Base-by-base conservation (phyloP, 2,113 vertebrate genomes). In the Varanus salvator region DNA sequence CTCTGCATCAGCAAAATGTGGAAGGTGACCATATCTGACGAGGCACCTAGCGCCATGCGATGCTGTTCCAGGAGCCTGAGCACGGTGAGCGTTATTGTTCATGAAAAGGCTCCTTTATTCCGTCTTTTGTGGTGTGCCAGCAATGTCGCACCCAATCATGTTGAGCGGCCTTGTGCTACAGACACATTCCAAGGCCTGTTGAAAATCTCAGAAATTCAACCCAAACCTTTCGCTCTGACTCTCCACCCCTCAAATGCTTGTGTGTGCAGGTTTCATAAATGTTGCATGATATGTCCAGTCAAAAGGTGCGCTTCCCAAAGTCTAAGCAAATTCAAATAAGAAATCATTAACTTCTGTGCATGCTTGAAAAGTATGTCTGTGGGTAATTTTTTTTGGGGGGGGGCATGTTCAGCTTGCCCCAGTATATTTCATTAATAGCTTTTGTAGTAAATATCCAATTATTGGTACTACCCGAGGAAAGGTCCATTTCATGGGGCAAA, bases 81-180 rank as follows among this genome's bases (percentile, higher is more conserved):
- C 80, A 81, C 54, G 11, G 2, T 38, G 66, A 93, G 80, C 38
- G 4, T 91, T 91, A 57, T 31, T n/a, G 2, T 6, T 83, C 84
- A 1, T 31, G 80, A 83, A 90, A 29, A 4, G 34, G 25, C 8
- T 12, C 0, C 68, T 84, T 93, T 80, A 29, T 68, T 75, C n/a
- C 77, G 7, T 78, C 86, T 91, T 85, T 57, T 50, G 60, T 84
- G 29, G 29, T n/a, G 87, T 31, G 64, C 34, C 72, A 75, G 25
- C 7, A 85, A 15, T 69, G 90, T 72, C 75, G 66, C 29, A 71
- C 9, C 68, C 81, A 86, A 94, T 90, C 75, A 74, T 34, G 91
- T 94, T 5, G 23, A 92, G 89, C 6, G 77, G 71, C 69, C 85
- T 93, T 48, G 31, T 89, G 91, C 85, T 90, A 88, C 75, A 90